Percentiles rank a stretch among this genome's conserved stretches.
These are phyloP conservation scores for Anaspis maculata DNA, from an alignment of 2,888 invertebrate species.

Conservation along the genomic window DNA sequence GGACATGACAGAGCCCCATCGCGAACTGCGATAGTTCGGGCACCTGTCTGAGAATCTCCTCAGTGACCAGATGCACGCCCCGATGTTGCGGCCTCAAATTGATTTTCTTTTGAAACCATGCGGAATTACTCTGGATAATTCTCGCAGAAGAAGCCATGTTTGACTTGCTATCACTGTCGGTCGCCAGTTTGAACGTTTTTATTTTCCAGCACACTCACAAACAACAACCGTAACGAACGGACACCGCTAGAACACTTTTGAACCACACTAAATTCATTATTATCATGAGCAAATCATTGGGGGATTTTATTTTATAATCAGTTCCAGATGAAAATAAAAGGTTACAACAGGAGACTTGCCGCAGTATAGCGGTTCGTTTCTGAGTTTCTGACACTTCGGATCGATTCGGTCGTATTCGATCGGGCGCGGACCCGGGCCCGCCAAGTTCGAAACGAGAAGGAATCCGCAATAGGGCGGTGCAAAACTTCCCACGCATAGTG, in stretches of 20 bases:
- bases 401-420: slow-evolving; percentile 24
- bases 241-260: slow-evolving; percentile 36
- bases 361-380: slow-evolving; percentile 33
- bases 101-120: slow-evolving; percentile 97
- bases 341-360: slow-evolving; percentile 37
- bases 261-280: slow-evolving; percentile 55
- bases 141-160: slow-evolving; percentile 79
- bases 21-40: slow-evolving; percentile 92
- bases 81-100: slow-evolving; percentile 92
- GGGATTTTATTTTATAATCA: slow-evolving; percentile 29
- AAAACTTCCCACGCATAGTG: no score
- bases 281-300: slow-evolving; percentile 62
- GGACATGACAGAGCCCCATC: slow-evolving; percentile 92
- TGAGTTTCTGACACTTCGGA: slow-evolving; percentile 35
- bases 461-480: no score
- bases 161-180: slow-evolving; percentile 44
- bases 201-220: slow-evolving; percentile 29
- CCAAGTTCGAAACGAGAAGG: slow-evolving; percentile 15
- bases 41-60: slow-evolving; percentile 90
- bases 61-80: slow-evolving; percentile 94
- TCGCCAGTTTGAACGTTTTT: slow-evolving; percentile 42
- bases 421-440: slow-evolving; percentile 30
- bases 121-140: slow-evolving; percentile 91
- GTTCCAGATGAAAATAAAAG: slow-evolving; percentile 34
- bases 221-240: slow-evolving; percentile 31